These are phyloP conservation scores for Geodia barretti DNA, from an alignment of 37 sponge, comb jelly and placozoan species.

Conservation along the genomic window DNA sequence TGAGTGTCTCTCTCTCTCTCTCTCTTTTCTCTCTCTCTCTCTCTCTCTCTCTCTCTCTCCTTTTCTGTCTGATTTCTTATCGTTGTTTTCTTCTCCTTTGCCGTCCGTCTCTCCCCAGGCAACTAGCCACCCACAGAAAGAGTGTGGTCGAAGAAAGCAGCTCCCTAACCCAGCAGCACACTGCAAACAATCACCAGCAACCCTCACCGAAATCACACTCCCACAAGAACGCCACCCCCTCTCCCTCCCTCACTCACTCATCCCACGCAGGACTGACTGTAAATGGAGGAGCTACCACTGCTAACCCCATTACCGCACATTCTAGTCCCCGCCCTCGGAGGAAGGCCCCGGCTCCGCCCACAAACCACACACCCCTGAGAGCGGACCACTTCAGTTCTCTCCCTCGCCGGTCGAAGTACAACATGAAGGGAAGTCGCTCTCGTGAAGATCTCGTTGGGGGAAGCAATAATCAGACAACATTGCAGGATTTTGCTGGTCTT, in stretches of 20 bases:
- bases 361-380: too few relatives aligned
- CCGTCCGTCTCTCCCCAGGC: too few relatives aligned
- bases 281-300: too few relatives aligned
- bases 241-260: background rate
- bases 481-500: background rate
- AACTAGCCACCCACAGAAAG: slow-evolving; percentile 22
- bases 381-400: too few relatives aligned
- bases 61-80: background rate
- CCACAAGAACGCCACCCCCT: background rate
- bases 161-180: background rate
- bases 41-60: background rate
- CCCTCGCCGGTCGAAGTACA: too few relatives aligned
- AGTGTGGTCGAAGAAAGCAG: slow-evolving; percentile 7
- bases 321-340: background rate
- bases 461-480: background rate
- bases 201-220: background rate
- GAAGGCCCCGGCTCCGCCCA: slow-evolving; percentile 19
- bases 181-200: background rate
- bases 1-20: slow-evolving; percentile 9
- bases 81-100: background rate
- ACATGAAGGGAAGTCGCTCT: too few relatives aligned
- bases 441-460: too few relatives aligned
- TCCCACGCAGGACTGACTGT: background rate
- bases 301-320: too few relatives aligned
- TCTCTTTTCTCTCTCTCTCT: background rate